These are phyloP conservation scores for Gallinago stenura DNA, from an alignment of 2,797 vertebrate species.

Conservation along the genomic window DNA sequence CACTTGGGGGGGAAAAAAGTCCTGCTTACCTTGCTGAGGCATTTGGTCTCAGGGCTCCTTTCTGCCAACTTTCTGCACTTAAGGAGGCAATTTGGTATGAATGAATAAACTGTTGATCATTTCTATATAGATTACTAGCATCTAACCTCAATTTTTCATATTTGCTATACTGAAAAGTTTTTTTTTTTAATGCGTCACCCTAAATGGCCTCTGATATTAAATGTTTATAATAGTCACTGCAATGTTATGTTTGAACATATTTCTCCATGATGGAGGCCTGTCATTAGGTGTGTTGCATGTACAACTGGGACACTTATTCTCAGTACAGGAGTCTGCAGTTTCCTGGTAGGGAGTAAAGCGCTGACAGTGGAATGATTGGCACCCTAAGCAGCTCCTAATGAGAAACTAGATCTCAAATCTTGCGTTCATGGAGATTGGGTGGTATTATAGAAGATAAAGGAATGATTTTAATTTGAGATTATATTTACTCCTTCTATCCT, in stretches of 20 bases:
- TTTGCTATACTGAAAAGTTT: not conserved
- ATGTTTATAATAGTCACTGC: not conserved
- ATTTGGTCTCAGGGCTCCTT: not conserved
- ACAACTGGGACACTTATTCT: not conserved
- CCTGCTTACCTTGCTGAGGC: not conserved
- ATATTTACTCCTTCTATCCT: not conserved
- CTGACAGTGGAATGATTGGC: not conserved
- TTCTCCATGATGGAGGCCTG: not conserved
- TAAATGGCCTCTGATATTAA: not conserved
- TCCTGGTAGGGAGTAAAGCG: not conserved
- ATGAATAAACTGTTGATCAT: not conserved
- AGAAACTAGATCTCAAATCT: not conserved
- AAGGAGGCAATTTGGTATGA: not conserved
- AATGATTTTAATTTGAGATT: not conserved
- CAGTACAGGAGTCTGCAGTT: not conserved
- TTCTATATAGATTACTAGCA: not conserved
- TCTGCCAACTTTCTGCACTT: not conserved
- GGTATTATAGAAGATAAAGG: not conserved
- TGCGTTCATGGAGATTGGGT: rapidly evolving
- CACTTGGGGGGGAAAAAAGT: not conserved
- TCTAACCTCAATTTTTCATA: not conserved
- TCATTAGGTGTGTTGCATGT: not conserved
- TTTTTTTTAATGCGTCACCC: not conserved
- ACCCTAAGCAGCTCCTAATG: not conserved
- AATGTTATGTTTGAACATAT: not conserved